Conservation (phyloP, 2,113 vertebrate genomes). For the Circaetus gallicus region DNA sequence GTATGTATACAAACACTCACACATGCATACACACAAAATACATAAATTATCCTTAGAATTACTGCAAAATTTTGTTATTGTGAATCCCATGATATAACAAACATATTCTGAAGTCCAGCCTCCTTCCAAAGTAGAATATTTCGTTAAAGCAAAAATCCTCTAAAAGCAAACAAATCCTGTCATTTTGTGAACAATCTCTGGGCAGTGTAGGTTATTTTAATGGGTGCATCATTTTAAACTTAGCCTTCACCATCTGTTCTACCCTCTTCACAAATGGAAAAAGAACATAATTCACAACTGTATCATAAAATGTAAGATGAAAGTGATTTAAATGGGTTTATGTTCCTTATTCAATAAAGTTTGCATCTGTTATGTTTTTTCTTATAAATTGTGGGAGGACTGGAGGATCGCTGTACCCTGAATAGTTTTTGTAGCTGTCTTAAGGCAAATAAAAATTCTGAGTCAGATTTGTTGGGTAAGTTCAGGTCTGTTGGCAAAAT, state of each 20-base stretch:
- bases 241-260: not conserved
- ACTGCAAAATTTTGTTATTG: not conserved
- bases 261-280: not conserved
- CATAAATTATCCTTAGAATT: not conserved
- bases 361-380: not conserved
- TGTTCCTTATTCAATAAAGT: not conserved
- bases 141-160: not conserved
- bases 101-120: not conserved
- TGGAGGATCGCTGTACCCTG: not conserved
- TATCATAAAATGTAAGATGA: not conserved
- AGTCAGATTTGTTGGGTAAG: not conserved
- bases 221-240: not conserved
- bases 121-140: not conserved
- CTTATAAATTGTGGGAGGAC: not conserved
- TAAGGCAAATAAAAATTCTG: not conserved
- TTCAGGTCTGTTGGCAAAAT: not conserved
- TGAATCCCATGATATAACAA: not conserved
- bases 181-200: not conserved
- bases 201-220: not conserved
- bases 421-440: not conserved
- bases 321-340: slow-evolving; percentile 14
- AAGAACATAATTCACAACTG: not conserved
- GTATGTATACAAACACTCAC: not conserved
- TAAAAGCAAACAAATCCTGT: not conserved
- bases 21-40: not conserved